A percentile compares a stretch with the other conserved stretches of the same genome.
phyloP scores from a whole-genome alignment of 2,797 vertebrate species.

The Stomatorhinus walkeri region DNA sequence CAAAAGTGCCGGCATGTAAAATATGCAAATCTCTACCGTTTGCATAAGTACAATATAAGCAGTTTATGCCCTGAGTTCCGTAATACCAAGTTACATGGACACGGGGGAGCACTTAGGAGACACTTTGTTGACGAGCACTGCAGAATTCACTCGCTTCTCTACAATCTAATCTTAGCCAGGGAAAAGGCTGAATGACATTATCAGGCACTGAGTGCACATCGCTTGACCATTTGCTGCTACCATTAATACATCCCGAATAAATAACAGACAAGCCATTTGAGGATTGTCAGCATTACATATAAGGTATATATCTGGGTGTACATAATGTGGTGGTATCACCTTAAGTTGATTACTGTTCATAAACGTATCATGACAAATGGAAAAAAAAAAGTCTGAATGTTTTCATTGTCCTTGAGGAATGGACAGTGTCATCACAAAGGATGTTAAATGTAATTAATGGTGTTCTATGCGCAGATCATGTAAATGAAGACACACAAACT shows the following conservation, averaged over 20 bases:
- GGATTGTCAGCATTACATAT: not conserved
- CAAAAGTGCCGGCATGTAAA: not conserved
- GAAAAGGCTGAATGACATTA: not conserved
- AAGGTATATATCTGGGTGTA: not conserved
- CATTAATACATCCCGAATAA: not conserved
- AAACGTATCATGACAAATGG: not conserved
- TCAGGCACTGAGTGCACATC: not conserved
- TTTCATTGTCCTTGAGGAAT: not conserved
- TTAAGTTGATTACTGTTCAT: not conserved
- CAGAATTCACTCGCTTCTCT: not conserved
- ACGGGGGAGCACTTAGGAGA: not conserved
- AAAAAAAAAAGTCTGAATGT: not conserved
- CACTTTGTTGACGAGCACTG: not conserved
- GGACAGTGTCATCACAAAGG: not conserved
- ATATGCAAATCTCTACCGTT: not conserved
- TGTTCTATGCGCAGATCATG: not conserved
- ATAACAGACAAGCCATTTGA: not conserved
- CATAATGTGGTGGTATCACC: not conserved
- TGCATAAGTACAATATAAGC: constrained; percentile 5
- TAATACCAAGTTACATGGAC: not conserved
- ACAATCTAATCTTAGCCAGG: not conserved
- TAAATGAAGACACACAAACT: not conserved
- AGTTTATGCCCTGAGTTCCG: not conserved
- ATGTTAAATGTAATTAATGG: not conserved
- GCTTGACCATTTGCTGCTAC: not conserved